These are phyloP conservation scores for Megalops atlanticus DNA, from an alignment of 2,113 vertebrate species.

Conservation along the genomic window DNA sequence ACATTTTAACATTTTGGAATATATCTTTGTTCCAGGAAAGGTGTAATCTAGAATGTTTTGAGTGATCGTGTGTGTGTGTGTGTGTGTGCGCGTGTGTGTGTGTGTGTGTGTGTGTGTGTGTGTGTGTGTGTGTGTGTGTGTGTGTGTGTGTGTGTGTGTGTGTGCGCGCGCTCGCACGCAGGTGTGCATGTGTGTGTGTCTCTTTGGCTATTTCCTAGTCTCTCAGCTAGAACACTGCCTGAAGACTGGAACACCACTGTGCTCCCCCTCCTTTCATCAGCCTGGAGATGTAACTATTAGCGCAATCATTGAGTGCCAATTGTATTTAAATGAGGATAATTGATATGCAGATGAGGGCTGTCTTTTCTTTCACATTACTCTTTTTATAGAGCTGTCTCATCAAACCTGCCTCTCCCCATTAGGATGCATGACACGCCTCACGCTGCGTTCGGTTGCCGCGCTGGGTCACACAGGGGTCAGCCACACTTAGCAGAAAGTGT, in stretches of 20 bases:
- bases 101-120: neutral
- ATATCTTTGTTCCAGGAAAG: neutral
- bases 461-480: neutral
- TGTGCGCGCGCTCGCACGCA: neutral
- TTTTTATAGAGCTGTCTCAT: conserved; percentile 4
- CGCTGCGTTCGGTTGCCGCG: neutral
- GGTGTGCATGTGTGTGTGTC: neutral
- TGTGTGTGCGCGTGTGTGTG: neutral
- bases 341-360: conserved; percentile 28
- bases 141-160: neutral
- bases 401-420: neutral
- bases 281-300: neutral
- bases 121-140: neutral
- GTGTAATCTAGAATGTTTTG: too few relatives aligned
- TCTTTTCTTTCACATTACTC: neutral
- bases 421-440: neutral
- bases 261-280: neutral
- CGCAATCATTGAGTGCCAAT: neutral
- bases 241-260: neutral
- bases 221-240: neutral
- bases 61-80: neutral
- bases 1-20: neutral
- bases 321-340: conserved; percentile 10
- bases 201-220: neutral
- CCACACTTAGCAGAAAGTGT: neutral